Conservation (phyloP, 1,140 invertebrate genomes). For the Dreissena rostriformis region DNA sequence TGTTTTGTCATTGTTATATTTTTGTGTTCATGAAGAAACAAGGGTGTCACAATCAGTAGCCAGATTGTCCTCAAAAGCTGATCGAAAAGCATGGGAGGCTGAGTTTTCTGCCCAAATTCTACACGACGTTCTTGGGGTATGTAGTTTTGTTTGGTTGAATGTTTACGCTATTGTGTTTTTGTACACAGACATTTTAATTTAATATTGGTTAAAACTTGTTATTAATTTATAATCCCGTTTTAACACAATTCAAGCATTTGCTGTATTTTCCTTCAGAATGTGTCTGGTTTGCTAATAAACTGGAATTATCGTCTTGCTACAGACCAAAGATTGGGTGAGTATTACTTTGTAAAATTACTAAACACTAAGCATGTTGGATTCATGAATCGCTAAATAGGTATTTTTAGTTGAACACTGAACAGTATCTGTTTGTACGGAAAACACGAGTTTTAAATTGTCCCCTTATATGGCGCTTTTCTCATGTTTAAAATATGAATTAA, state of each 20-base stretch:
- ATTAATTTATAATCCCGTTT: neutral
- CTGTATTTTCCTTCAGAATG: constrained; percentile 42
- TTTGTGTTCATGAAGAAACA: no score
- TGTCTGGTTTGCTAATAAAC: constrained; percentile 35
- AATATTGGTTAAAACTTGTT: neutral
- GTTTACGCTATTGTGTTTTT: neutral
- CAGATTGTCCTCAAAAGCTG: constrained; percentile 48
- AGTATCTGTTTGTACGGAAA: no score
- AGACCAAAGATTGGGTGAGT: constrained; percentile 62
- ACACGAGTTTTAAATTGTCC: no score
- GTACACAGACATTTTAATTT: neutral
- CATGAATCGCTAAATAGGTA: no score
- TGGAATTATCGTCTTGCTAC: constrained; percentile 46
- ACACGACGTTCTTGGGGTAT: constrained; percentile 59
- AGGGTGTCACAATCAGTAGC: neutral
- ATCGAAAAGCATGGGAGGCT: constrained; percentile 64
- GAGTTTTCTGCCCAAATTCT: constrained; percentile 53
- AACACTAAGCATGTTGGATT: no score
- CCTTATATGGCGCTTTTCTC: no score
- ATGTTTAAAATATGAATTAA: no score
- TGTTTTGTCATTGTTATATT: no score
- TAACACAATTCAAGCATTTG: no score
- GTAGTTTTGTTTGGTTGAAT: neutral
- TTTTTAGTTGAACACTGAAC: no score
- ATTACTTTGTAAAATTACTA: neutral